Base-by-base conservation (phyloP, 2,797 vertebrate species). In the Mionectes olivaceus region DNA sequence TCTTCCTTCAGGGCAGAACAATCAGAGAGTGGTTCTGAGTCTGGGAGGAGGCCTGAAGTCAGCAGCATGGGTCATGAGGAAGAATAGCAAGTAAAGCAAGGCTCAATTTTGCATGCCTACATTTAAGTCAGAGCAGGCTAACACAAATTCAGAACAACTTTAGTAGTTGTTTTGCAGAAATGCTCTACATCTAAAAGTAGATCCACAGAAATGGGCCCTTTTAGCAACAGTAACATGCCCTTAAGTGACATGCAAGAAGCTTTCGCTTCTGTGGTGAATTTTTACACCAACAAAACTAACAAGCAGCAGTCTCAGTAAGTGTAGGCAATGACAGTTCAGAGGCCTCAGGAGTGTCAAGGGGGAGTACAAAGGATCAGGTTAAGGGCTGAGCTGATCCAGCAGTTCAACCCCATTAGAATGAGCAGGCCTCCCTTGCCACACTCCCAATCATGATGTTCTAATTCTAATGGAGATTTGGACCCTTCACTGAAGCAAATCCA, bases 381-480 rank as follows among this genome's bases (percentile, higher is more conserved):
- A 74, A 89, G 35, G 33, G 21, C 63, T 85, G 61, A 82, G 39
- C 44, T 55, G 57, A 91, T 14, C 8, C 21, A 44, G 25, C 24
- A 77, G 56, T 47, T 61, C 52, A 56, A n/a, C 49, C 55, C 19
- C 41, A 35, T 19, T 16, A 33, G 49, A 83, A 52, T 24, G n/a
- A 79, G 24, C 30, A 57, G 43, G 25, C 10, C 64, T 64, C 41
- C 41, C 30, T 7, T 50, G n/a, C 33, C 60, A 90, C 27, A 13
- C 18, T 57, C 22, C 35, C 39, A 44, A 0, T 17, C 17, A 14
- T 0, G 0, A 56, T 18, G 11, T 49, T 71, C 64, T 41, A 69
- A 17, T n/a, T 61, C 27, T 22, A 59, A 55, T 1, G 9, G 13
- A 55, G 19, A 74, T 33, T 11, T 47, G 22, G 30, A 67, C 8